phyloP scores from a whole-genome alignment of 1,140 invertebrate species.

The Eriosoma lanigerum region DNA sequence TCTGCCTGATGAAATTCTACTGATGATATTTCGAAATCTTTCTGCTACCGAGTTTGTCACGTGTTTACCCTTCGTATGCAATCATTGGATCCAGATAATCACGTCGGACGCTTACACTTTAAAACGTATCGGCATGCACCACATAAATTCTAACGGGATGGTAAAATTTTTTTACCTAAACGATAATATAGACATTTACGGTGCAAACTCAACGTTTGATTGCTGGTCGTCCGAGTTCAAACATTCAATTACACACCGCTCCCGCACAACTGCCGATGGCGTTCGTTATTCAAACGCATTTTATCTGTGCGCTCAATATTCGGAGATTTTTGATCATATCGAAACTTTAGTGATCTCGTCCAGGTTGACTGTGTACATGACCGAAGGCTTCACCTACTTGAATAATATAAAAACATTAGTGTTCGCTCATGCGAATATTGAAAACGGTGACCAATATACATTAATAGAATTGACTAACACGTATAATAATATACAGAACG shows the following conservation, averaged over 20 bases:
- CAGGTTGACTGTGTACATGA: background rate
- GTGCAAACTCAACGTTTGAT: too few species aligned
- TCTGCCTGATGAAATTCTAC: slow-evolving; percentile 1
- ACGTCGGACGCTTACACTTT: background rate
- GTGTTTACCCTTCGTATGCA: background rate
- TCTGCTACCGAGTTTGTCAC: background rate
- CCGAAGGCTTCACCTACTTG: background rate
- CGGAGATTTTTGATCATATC: background rate
- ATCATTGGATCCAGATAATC: background rate
- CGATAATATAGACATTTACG: background rate
- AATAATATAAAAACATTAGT: background rate
- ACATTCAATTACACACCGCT: background rate
- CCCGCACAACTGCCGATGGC: too few species aligned
- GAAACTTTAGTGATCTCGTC: background rate
- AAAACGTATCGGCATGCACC: background rate
- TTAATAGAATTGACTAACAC: background rate
- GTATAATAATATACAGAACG: background rate
- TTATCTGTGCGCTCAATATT: background rate
- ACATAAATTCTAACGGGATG: background rate
- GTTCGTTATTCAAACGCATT: background rate
- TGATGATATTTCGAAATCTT: background rate
- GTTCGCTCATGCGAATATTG: background rate
- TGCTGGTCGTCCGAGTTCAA: too few species aligned
- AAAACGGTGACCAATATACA: background rate
- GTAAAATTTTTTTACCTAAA: background rate